phyloP scores from a whole-genome alignment of 2,797 vertebrate genomes.

The Choloepus didactylus region DNA sequence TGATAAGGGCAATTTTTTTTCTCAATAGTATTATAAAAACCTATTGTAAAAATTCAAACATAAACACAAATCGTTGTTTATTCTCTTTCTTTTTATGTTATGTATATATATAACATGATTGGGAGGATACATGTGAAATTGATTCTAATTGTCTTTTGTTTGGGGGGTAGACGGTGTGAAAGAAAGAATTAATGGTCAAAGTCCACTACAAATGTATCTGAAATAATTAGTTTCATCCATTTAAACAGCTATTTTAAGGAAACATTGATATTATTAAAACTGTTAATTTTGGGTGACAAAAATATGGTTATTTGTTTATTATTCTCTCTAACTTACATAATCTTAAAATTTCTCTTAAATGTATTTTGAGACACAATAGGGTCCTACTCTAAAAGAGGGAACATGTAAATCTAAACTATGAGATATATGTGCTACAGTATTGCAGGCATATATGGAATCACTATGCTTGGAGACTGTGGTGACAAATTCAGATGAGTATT shows the following conservation, averaged over 20 bases:
- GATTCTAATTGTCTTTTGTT: not conserved
- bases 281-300: not conserved
- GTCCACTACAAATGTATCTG: not conserved
- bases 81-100: too few species aligned
- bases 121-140: not conserved
- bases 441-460: not conserved
- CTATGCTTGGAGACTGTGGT: accelerated
- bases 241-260: not conserved
- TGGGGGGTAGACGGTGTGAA: not conserved
- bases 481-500: not conserved
- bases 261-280: not conserved
- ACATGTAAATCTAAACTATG: not conserved
- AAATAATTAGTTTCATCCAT: not conserved
- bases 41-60: not conserved
- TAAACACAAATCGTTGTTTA: not conserved
- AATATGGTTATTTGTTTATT: not conserved
- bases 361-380: not conserved
- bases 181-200: not conserved
- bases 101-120: not conserved
- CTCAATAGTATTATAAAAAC: not conserved
- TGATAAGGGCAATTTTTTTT: not conserved
- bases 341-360: not conserved
- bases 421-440: not conserved
- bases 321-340: not conserved
- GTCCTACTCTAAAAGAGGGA: not conserved